Evolutionary conservation across 2,797 vertebrate species (phyloP), one percentile per base, ranked within the genome.

Genomic region (Ciconia nigra): DNA sequence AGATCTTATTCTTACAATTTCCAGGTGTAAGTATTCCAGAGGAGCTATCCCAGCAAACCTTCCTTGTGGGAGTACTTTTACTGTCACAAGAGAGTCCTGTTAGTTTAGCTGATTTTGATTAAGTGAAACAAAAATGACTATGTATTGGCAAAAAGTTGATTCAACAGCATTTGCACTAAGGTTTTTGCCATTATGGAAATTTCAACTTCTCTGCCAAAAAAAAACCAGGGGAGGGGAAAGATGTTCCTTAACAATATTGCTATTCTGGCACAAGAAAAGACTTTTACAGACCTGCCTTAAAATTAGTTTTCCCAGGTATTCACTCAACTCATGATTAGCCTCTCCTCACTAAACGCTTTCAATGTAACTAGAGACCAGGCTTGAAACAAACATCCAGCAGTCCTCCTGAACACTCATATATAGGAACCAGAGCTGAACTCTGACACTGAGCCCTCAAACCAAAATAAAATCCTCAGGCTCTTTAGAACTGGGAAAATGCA

Each of bases 211-310:
- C 52, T 94, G 92, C 92, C 92, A 96, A 76, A 84, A 52, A 35
- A 55, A 77, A 58, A 9, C 1, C 4, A 3, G 31, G 19, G 15
- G 11, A 9, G 9, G 18, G 7, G 11, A 49, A 46, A 52, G 5
- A 59, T 54, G 15, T 70, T 94, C 61, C n/a, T 87, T 95, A 88
- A 89, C 41, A 83, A 91, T 89, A 96, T 86, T 95, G 72, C 83
- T 96, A n/a, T 91, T 74, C 54, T 95, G 95, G 94, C 91, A 90
- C 67, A 19, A 90, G 92, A 82, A 85, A 33, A 58, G 15, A 29
- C 67, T 91, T 78, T 67, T 80, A 87, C 31, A 86, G 82, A 69
- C 39, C 25, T 96, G 52, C 13, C 49, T 92, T 70, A 49, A 84
- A 92, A 83, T 90, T 78, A 90, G 84, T 96, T 96, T 90, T 66